Percentiles rank a stretch among this genome's conserved stretches.
Conservation (phyloP, 1,140 invertebrate species). For the Neodiprion pinetum region DNA sequence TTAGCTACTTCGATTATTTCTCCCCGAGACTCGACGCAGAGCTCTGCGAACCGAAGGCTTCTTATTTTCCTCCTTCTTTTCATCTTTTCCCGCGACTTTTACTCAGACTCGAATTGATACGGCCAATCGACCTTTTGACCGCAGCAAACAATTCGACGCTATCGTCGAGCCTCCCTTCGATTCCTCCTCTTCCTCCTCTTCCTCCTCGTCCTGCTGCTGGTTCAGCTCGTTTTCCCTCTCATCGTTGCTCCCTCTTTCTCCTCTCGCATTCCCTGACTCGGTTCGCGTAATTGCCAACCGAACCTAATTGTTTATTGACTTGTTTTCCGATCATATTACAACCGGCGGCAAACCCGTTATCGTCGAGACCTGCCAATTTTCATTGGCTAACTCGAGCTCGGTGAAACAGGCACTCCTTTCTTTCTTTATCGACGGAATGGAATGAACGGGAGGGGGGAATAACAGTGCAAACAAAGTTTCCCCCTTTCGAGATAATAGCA, state of each 20-base stretch:
- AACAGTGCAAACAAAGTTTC: no score
- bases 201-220: neutral
- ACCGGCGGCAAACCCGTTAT: neutral
- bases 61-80: no score
- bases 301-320: conserved; percentile 5
- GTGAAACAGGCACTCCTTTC: neutral
- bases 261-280: no score
- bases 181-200: neutral
- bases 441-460: no score
- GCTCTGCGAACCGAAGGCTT: no score
- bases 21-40: no score
- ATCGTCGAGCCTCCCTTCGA: neutral
- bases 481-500: no score
- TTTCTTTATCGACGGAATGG: neutral
- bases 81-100: no score
- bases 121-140: neutral
- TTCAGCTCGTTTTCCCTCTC: no score
- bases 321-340: conserved; percentile 5
- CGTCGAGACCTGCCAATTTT: neutral
- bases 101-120: neutral
- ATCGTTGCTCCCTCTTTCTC: no score
- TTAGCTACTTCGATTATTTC: no score
- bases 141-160: neutral
- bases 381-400: neutral
- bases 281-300: neutral